Conservation (phyloP, 2,113 vertebrate species). For the Circaetus cinerascens region DNA sequence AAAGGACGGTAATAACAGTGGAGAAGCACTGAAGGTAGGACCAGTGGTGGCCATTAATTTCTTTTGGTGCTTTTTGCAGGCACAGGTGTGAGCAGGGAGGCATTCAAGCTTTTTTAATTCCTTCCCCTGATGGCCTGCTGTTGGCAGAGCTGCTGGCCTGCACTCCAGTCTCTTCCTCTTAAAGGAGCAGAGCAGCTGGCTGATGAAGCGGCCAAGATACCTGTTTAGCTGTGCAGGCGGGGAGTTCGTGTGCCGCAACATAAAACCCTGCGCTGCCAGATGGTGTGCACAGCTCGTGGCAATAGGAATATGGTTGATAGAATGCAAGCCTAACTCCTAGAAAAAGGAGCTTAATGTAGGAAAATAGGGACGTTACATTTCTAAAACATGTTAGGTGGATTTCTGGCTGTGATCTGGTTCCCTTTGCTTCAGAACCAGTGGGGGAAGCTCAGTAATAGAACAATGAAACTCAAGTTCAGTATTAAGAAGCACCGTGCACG, state of each 20-base stretch:
- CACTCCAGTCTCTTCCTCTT: neutral
- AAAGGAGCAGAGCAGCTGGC: constrained; percentile 47
- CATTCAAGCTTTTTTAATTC: neutral
- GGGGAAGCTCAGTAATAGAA: neutral
- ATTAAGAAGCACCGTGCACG: neutral
- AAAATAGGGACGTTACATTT: neutral
- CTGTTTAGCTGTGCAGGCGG: neutral
- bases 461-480: neutral
- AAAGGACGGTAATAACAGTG: neutral
- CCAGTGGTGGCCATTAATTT: neutral
- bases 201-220: neutral
- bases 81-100: neutral
- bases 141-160: neutral
- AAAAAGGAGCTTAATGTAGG: neutral
- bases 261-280: neutral
- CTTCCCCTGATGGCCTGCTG: constrained; percentile 1
- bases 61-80: neutral
- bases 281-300: neutral
- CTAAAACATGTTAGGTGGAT: accelerated
- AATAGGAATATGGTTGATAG: neutral
- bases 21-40: neutral
- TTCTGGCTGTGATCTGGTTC: neutral
- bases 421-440: neutral
- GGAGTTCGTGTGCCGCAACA: neutral
- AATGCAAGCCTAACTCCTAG: neutral